These are phyloP conservation scores for Crossaster papposus DNA, from an alignment of 53 echinoderm and acorn worm species.

Conservation along the genomic window DNA sequence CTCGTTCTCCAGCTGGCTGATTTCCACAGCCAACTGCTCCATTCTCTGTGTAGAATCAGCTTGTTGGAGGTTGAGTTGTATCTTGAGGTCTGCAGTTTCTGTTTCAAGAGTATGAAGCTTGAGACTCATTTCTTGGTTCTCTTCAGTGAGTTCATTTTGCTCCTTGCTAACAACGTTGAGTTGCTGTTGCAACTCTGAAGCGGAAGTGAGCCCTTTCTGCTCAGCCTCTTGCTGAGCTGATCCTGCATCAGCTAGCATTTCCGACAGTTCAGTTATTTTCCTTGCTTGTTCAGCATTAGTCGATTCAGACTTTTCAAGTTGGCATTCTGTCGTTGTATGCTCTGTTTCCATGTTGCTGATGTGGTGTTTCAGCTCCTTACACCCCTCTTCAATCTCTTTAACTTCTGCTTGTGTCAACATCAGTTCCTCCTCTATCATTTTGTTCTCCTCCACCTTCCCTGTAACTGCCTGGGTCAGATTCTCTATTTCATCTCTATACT, in stretches of 20 bases:
- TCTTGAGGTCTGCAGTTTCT: constrained; percentile 45
- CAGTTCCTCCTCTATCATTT: constrained; percentile 14
- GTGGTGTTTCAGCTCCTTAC: constrained; percentile 38
- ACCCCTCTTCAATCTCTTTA: constrained; percentile 52
- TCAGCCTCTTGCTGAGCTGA: constrained; percentile 25
- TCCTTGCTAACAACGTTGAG: constrained; percentile 47
- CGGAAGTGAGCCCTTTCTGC: constrained; percentile 6
- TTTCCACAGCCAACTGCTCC: constrained; percentile 21
- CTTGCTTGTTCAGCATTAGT: background rate
- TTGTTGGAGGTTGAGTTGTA: constrained; percentile 21
- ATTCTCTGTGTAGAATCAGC: constrained; percentile 34
- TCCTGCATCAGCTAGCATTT: constrained; percentile 22
- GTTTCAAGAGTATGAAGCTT: constrained; percentile 43
- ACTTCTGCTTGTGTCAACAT: constrained; percentile 26
- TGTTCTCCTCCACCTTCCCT: constrained; percentile 14
- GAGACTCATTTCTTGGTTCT: constrained; percentile 24
- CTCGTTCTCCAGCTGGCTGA: constrained; percentile 31
- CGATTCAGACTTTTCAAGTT: constrained; percentile 23
- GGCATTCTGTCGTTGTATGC: constrained; percentile 4
- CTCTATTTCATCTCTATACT: constrained; percentile 18
- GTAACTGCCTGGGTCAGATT: constrained; percentile 26
- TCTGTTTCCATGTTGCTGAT: constrained; percentile 47
- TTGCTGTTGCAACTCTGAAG: constrained; percentile 25
- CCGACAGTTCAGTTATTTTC: constrained; percentile 27
- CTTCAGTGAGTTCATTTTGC: constrained; percentile 14